Percentiles rank a stretch among this genome's conserved stretches.
Evolutionary conservation across 2,888 invertebrate species (phyloP).

Genomic region (Sphecodes monilicornis): DNA sequence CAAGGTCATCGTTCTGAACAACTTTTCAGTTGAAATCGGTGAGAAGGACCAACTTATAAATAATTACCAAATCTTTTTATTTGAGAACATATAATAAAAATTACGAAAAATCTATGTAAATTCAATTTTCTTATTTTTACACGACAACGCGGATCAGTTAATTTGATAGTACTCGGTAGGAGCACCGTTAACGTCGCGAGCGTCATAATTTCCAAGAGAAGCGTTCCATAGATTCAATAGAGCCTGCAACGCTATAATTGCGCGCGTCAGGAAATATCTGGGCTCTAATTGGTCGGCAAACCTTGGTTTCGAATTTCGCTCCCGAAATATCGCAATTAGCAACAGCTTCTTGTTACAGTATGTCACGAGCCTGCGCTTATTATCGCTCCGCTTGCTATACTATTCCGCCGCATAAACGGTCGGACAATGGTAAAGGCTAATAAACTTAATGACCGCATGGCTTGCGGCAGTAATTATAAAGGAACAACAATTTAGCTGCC

Average conservation of each 20-base stretch:
- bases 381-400: not conserved
- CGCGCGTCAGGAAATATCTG: not conserved
- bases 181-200: too few species aligned
- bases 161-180: not conserved
- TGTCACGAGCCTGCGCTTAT: not conserved
- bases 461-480: conserved; percentile 34
- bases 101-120: too few species aligned
- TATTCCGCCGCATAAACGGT: not conserved
- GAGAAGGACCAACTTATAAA: too few species aligned
- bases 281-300: not conserved
- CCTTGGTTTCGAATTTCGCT: too few species aligned
- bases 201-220: not conserved
- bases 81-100: too few species aligned
- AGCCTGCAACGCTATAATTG: not conserved
- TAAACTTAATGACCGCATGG: conserved; percentile 31
- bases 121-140: not conserved
- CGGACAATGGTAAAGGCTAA: conserved; percentile 22
- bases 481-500: conserved; percentile 22
- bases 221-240: not conserved
- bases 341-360: not conserved
- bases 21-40: too few species aligned
- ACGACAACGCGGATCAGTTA: not conserved
- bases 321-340: not conserved
- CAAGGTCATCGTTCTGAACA: too few species aligned
- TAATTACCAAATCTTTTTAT: too few species aligned